Conservation (phyloP, 2,888 invertebrate genomes). For the Hyposoter didymator region DNA sequence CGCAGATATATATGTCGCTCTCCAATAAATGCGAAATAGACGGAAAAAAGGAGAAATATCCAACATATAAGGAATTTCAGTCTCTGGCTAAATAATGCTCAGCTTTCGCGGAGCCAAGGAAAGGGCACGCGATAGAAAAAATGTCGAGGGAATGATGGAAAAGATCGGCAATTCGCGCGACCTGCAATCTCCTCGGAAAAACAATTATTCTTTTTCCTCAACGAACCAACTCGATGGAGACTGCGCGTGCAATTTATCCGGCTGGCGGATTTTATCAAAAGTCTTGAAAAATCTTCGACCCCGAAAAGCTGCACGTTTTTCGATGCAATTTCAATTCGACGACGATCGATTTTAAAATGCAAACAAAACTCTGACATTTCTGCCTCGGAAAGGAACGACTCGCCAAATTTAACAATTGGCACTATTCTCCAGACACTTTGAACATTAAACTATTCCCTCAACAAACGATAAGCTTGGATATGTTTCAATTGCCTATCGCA, state of each 20-base stretch:
- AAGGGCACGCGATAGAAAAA: neutral
- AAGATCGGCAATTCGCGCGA: conserved; percentile 2
- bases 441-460: neutral
- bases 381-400: neutral
- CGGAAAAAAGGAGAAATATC: conserved; percentile 48
- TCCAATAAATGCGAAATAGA: conserved; percentile 65
- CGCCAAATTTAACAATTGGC: neutral
- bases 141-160: conserved; percentile 4
- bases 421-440: neutral
- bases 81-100: conserved; percentile 46
- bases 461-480: conserved; percentile 42
- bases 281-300: neutral
- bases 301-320: neutral
- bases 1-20: conserved; percentile 40
- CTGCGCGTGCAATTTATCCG: neutral
- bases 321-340: conserved; percentile 4
- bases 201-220: neutral
- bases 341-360: neutral
- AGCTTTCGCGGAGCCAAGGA: neutral
- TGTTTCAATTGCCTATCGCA: conserved; percentile 49
- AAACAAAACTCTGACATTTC: neutral
- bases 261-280: neutral
- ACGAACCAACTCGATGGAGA: neutral
- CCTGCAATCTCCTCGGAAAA: neutral
- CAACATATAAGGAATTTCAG: conserved; percentile 53